Conservation (phyloP, 2,113 vertebrate genomes). For the Bos taurus region ARS-UCD2.0 NC_037339.1:19640501-19641000, state of each 20-base stretch:
- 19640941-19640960: neutral
- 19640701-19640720: neutral
- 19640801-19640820: neutral
- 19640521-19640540: neutral
- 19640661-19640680: neutral
- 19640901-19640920: neutral
- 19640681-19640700: neutral
- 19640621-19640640: neutral
- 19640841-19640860: neutral
- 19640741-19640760: neutral
- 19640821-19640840: neutral
- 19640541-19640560: neutral
- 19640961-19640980: neutral
- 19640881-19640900: neutral
- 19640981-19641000: neutral
- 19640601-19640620: neutral
- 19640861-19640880: neutral
- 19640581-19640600: slow-evolving; percentile 11
- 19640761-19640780: neutral
- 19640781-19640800: neutral
- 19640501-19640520: neutral
- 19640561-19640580: neutral
- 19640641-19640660: neutral
- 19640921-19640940: neutral
- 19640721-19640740: neutral